Evolutionary conservation across 2,797 vertebrate genomes (phyloP), one percentile per base, ranked within the genome.

Genomic region (Lophius americanus): DNA sequence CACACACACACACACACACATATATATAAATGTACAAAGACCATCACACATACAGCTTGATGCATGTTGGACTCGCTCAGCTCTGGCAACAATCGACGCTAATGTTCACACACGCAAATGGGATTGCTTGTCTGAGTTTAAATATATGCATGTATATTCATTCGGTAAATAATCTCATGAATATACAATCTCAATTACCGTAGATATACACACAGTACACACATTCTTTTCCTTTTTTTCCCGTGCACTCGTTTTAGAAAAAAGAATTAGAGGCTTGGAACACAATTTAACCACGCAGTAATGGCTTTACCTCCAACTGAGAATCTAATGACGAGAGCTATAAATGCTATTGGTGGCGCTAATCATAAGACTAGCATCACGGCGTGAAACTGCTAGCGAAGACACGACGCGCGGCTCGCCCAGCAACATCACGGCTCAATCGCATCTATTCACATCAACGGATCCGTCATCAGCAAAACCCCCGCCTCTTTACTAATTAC

Each of bases 271-370:
- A 74, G 53, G 61, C 68, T 76, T 46, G 71, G 47, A 46, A 58
- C 63, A 56, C 44, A 23, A 23, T 79, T 81, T 81, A 80, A 85
- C 82, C 73, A 65, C 48, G 56, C 72, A 11, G 67, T 84, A 85
- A 88, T 81, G 76, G 82, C 68, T 85, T 85, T 71, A 81, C 76
- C 83, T 68, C 88, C 78, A 13, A 79, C 89, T 70, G 85, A 73
- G 85, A 83, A 76, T 85, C 77, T 80, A 89, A 92, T 92, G 89
- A 87, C 81, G 43, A 70, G 66, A 63, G 73, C 81, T 57, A 83
- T 88, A 88, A 90, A 81, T 75, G 77, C 72, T 90, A 85, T 89
- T 85, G 76, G 76, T 52, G 37, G 76, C 11, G 73, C 81, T 82
- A 82, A 83, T 90, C 84, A 85, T 81, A 80, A 83, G 75, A 68